phyloP scores from a whole-genome alignment of 2,113 vertebrate genomes.

The Melanocharis versteri region DNA sequence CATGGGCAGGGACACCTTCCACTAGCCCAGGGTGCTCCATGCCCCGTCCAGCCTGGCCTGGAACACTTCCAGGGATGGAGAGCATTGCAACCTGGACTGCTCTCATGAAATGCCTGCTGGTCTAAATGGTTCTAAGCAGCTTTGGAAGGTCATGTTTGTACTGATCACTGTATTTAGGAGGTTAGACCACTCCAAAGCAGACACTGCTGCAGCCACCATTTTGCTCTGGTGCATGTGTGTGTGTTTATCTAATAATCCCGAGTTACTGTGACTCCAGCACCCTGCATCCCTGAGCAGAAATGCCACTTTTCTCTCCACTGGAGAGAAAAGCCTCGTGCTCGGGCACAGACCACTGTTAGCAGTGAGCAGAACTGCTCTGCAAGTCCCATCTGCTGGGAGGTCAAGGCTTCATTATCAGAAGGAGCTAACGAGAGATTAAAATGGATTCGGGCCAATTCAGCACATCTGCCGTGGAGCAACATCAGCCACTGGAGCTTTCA shows the following conservation, averaged over 20 bases:
- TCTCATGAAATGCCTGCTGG: background rate
- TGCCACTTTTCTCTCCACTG: background rate
- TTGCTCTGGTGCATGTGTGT: background rate
- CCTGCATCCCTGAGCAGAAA: background rate
- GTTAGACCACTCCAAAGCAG: background rate
- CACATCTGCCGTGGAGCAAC: constrained; percentile 20
- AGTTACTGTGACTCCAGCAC: background rate
- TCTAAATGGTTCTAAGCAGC: background rate
- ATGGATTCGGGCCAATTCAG: constrained; percentile 12
- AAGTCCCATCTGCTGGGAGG: constrained; percentile 26
- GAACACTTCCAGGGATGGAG: background rate
- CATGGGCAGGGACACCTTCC: background rate
- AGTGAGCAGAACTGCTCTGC: background rate
- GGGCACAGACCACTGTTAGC: background rate
- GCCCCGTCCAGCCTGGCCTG: rapidly evolving
- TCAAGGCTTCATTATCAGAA: constrained; percentile 26
- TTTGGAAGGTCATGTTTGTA: background rate
- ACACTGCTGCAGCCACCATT: background rate
- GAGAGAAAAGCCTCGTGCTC: background rate
- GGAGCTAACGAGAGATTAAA: constrained; percentile 17
- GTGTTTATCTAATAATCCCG: background rate
- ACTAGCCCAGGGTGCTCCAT: background rate
- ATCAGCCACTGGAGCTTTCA: background rate
- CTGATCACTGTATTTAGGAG: background rate
- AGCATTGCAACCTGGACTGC: background rate